A percentile compares a stretch with the other conserved stretches of the same genome.
Evolutionary conservation across 2,888 invertebrate species (phyloP).

Genomic region (Eupithecia exiguata): DNA sequence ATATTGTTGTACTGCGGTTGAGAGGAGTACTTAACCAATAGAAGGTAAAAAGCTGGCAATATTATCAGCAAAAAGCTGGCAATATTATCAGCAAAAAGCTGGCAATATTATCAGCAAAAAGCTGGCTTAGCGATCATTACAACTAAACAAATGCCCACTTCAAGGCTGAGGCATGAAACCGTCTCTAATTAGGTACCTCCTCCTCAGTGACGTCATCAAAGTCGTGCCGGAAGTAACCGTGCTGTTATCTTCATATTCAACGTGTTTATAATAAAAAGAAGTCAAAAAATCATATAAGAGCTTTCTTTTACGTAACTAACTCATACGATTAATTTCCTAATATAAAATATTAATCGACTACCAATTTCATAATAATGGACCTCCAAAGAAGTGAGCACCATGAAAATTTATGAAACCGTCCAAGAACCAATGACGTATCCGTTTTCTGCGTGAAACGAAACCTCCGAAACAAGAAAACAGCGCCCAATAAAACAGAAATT

Average conservation of each 20-base stretch:
- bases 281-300: background rate
- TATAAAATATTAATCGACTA: background rate
- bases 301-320: background rate
- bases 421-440: slow-evolving; percentile 6
- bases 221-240: background rate
- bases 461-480: slow-evolving; percentile 16
- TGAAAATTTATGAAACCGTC: slow-evolving; percentile 1
- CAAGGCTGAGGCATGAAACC: background rate
- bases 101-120: background rate
- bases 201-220: background rate
- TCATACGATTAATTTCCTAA: background rate
- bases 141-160: background rate
- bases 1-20: background rate
- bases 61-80: too few species aligned
- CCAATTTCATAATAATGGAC: background rate
- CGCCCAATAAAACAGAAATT: slow-evolving; percentile 30
- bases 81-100: too few species aligned
- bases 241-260: background rate
- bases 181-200: background rate
- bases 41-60: background rate
- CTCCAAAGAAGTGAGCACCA: background rate
- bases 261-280: background rate
- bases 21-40: background rate
- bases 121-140: background rate
- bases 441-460: slow-evolving; percentile 31